Conservation (phyloP, 1,140 invertebrate genomes). For the Sesamia nonagrioides region DNA sequence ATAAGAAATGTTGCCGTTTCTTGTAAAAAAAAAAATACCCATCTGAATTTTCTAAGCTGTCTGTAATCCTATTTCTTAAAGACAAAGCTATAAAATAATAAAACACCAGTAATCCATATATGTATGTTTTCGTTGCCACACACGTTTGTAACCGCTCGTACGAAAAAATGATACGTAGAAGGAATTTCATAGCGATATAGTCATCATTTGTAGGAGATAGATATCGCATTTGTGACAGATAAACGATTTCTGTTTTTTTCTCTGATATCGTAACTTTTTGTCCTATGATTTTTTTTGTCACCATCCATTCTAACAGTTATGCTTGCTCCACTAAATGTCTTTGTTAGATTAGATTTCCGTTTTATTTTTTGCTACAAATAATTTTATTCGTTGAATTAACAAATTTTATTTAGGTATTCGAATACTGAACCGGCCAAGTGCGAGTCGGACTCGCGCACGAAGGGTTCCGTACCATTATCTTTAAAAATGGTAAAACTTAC, state of each 20-base stretch:
- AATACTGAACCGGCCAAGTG: too few species aligned
- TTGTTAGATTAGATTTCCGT: not conserved
- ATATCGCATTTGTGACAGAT: slow-evolving; percentile 32
- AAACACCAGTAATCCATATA: not conserved
- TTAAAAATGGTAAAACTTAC: too few species aligned
- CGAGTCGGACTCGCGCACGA: too few species aligned
- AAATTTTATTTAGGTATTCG: too few species aligned
- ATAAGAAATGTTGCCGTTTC: too few species aligned
- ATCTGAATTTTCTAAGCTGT: not conserved
- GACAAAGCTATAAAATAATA: too few species aligned
- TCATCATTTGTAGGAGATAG: slow-evolving; percentile 1
- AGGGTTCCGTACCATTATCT: too few species aligned
- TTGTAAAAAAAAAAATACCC: not conserved
- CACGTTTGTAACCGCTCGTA: slow-evolving; percentile 22
- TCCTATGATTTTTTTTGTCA: slow-evolving; percentile 1
- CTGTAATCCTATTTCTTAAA: too few species aligned
- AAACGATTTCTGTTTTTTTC: slow-evolving; percentile 1
- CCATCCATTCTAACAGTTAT: not conserved
- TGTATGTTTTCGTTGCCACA: slow-evolving; percentile 20
- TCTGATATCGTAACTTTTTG: not conserved
- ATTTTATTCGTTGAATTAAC: too few species aligned
- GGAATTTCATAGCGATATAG: slow-evolving; percentile 26
- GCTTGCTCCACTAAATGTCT: too few species aligned
- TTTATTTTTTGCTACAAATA: too few species aligned
- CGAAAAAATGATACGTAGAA: slow-evolving; percentile 27